Evolutionary conservation across 2,113 vertebrate species (phyloP), one percentile per base, ranked within the genome.

Genomic region (Aleadryas rufinucha): DNA sequence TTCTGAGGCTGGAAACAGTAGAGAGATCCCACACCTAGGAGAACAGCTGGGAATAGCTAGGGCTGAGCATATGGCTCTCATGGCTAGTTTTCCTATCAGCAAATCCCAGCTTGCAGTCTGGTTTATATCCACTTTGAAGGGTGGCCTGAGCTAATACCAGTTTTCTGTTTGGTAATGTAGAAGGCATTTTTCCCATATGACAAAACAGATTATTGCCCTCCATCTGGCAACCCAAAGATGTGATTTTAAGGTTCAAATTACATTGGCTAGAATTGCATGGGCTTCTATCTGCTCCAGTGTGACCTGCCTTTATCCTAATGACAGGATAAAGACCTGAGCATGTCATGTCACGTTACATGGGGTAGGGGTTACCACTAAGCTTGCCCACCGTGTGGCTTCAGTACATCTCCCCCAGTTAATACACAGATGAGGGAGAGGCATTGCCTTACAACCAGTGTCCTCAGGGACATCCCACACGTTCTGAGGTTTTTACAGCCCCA

Each of bases 151-250:
- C 70, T 82, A 68, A 87, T 57, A 85, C 61, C 77, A 53, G 3
- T 6, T 56, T 82, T 82, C 76, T 76, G 16, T 92, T 89, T 83
- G 70, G 35, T 94, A 72, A 83, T 30, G 37, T 57, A 54, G 78
- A 93, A 95, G 70, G 64, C 74, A 77, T 96, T 94, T 96, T 96
- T 93, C 89, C 71, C 63, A 35, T 80, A 65, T 85, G 91, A 79
- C 87, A 90, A 44, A 82, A 82, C 11, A 82, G 81, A 69, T 89
- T 93, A 91, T 96, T 87, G 15, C 50, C 56, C 39, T 90, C 70
- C 68, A 74, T 91, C 81, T 94, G 91, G 74, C 70, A 90, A 64
- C 11, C 27, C 53, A 20, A 35, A 89, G 63, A 59, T 95, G 42
- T 69, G 66, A 70, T 90, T 61, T 85, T 45, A 57, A 54, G 59